Evolutionary conservation across 2,888 invertebrate genomes (phyloP), one percentile per base, ranked within the genome.

Genomic region (Siphlonurus alternatus): DNA sequence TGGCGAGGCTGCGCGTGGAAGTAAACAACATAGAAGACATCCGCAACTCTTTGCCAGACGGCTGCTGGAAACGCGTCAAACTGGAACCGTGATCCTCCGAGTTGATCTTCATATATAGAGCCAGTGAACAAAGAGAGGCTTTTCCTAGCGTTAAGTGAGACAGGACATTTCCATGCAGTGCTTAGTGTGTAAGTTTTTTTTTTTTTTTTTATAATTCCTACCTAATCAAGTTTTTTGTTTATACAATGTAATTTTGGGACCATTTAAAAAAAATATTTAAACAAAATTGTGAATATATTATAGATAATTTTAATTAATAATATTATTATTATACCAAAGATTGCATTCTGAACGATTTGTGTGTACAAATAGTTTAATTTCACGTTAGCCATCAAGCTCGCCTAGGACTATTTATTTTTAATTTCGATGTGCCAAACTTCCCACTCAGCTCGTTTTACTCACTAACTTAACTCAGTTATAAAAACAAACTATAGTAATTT

Each of bases 1-100:
- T 92, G 61, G 79, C 77, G 59, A 78, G 82, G 65, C 78, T 94
- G 15, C 78, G 81, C 67, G 77, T 77, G 1, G 93, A 95, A 75
- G 93, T 95, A 2, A 81, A 83, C 5, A 93, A 93, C 73, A 84
- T 95, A 62, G 85, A 87, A 70, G 83, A 85, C 63, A 94, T 96
- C 69, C 80, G 87, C 1, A 83, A 85, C 63, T 83, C 90, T 65
- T 79, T 96, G 66, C 96, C 95, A 0, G 80, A 81, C 0, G 82
- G 82, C 1, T 95, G 95, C 75, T 90, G 85, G 77, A 89, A 88
- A 73, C 81, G 85, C 69, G 80, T 87, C 63, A 83, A 85, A 67
- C 79, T 93, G 53, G 93, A 93, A 74, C 87, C 87, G 3, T 81
- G 76, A 73, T 3, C 56, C 20, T 15, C 24, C 38, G 15, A 5